Conservation (phyloP, 2,888 invertebrate species). For the Polydesmus complanatus region DNA sequence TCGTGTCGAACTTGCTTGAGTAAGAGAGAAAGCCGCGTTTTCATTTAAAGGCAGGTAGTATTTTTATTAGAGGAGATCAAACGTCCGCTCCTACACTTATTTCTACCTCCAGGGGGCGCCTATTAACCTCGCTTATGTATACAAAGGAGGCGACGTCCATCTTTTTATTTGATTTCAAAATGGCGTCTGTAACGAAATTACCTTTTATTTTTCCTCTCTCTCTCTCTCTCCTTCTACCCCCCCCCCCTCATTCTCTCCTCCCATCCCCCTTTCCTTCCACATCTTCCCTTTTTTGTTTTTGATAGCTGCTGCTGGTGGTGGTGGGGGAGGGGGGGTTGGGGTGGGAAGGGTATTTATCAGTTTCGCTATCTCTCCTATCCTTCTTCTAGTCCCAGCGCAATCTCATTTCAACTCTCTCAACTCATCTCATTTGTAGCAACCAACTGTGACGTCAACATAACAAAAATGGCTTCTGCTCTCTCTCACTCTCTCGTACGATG, state of each 20-base stretch:
- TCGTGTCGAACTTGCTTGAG: too few species aligned
- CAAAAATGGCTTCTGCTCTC: too few species aligned
- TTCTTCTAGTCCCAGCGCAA: not conserved
- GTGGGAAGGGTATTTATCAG: too few species aligned
- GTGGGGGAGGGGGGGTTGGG: too few species aligned
- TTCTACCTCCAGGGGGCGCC: not conserved
- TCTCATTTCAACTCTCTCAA: not conserved
- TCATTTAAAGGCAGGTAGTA: not conserved
- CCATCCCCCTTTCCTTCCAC: too few species aligned
- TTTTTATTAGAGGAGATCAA: not conserved
- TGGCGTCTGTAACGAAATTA: not conserved
- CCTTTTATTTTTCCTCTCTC: not conserved
- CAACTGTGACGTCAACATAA: not conserved
- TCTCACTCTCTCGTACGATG: not conserved
- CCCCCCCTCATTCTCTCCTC: too few species aligned
- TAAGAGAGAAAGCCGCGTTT: not conserved
- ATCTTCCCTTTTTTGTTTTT: too few species aligned
- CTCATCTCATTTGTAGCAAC: not conserved
- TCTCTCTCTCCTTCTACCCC: too few species aligned
- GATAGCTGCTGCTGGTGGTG: too few species aligned
- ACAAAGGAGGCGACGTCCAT: not conserved
- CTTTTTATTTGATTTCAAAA: too few species aligned
- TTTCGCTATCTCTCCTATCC: too few species aligned
- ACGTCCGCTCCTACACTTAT: not conserved
- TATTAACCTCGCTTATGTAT: not conserved